Evolutionary conservation across 37 sponge, comb jelly and placozoan genomes (phyloP), one percentile per base, ranked within the genome.

Genomic region (Chondrosia reniformis): DNA sequence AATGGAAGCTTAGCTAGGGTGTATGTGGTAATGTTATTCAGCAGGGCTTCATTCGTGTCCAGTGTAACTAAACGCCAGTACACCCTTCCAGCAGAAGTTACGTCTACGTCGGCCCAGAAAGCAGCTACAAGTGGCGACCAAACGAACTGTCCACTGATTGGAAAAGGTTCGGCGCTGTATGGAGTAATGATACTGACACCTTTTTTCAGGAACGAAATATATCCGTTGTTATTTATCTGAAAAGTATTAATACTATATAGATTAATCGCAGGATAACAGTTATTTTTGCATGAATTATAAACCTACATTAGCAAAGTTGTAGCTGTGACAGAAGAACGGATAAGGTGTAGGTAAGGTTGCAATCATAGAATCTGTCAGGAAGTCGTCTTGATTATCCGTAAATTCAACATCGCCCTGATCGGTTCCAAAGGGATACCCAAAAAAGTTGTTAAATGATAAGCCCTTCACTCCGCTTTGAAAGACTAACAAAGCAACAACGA

Each of bases 151-250:
- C 72, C 72, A 39, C 44, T 39, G 12, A 39, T 38, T 69, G 72
- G 72, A 25, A 69, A 69, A 34, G 22, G 44, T 39, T 10, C 1
- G 3, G 72, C 44, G 1, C 9, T 69, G 44, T 25, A 69, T 1
- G 72, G 72, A 38, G 72, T 69, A 39, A 21, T 6, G 15, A 40
- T 2, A 4, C 25, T 36, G 38, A n/a, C 17, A 24, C 22, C 22
- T 17, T 13, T 13, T 3, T 69, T 69, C 13, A 69, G 38, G 72
- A 69, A 69, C 9, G 72, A 69, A 19, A 69, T 44, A 69, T 69
- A 69, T 69, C 72, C 72, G 42, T 44, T 69, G 44, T 69, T 44
- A 40, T 69, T 44, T 22, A 69, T 69, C 72, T 69, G 24, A 49
- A 10, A 49, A 15, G n/a, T n/a, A n/a, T n/a, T n/a, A n/a, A n/a